Percentiles rank a stretch among this genome's conserved stretches.
Conservation (phyloP, 2,113 vertebrate genomes). For the Cebus imitator region DNA sequence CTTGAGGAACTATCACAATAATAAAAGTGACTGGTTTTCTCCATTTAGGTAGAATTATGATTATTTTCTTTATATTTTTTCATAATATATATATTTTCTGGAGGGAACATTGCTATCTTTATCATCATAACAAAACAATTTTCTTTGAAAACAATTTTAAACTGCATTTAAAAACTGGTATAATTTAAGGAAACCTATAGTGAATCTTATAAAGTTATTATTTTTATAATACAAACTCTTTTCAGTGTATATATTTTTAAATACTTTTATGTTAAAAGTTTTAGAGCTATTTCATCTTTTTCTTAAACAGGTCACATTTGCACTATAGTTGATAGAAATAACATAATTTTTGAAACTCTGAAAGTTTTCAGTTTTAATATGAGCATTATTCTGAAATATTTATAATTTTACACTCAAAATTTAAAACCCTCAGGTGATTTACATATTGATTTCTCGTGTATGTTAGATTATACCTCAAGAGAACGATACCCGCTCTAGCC, state of each 20-base stretch:
- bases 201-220: neutral
- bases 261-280: neutral
- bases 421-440: neutral
- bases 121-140: neutral
- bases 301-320: neutral
- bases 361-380: slow-evolving; percentile 27
- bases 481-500: slow-evolving; percentile 93
- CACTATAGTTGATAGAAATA: neutral
- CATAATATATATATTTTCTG: neutral
- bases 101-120: neutral
- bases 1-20: neutral
- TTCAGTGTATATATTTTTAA: neutral
- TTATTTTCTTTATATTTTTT: neutral
- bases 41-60: neutral
- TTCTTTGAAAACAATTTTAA: slow-evolving; percentile 34
- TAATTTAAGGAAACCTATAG: neutral
- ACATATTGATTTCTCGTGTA: neutral
- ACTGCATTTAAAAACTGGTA: neutral
- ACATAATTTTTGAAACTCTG: slow-evolving; percentile 26
- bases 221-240: neutral
- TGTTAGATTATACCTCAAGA: slow-evolving; percentile 95
- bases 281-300: neutral
- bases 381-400: neutral
- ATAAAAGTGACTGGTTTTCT: neutral
- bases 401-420: neutral